Base-by-base conservation (phyloP, 2,797 vertebrate genomes). In the Alfaro cultratus region DNA sequence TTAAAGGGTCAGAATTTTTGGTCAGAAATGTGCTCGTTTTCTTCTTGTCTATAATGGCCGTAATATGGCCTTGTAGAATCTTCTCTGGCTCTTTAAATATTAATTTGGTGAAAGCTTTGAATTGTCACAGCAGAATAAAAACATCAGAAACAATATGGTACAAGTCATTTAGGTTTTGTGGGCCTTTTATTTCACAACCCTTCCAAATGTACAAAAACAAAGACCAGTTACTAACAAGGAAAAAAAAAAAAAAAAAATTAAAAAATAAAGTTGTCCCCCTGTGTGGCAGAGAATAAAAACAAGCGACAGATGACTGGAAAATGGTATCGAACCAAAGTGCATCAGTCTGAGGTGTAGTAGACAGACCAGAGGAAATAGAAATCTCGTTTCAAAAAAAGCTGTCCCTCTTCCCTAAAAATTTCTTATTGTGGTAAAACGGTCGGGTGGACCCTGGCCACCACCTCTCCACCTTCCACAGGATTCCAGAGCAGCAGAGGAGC, bases 141-240 rank as follows among this genome's bases (percentile, higher is more conserved):
- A 70, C 34, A 83, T 39, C 45, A 68, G 60, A 23, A 88, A 89
- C 36, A 60, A 89, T 31, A 81, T 81, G 9, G 68, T 41, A 83
- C 64, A 67, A 29, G 18, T 57, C 0, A 18, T 81, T 45, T 89
- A 76, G 73, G 87, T 95, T 95, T 96, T 94, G 87, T 95, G 94
- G 96, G 95, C 89, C 95, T 95, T 95, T 96, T 95, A 95, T 95
- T 96, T 95, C 93, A 95, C 90, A 91, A 95, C 95, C 94, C 93
- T 94, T 96, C 93, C 94, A 95, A 95, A 95, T 94, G 93, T 96
- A 96, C 94, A 96, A 96, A 96, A 96, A 94, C 89, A 93, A 94
- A 92, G 86, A 94, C 83, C 83, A 86, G 93, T 91, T 90, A 94
- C 76, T 86, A 93, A 87, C n/a, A 46, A 31, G 67, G 15, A 95